Evolutionary conservation across 2,888 invertebrate genomes (phyloP).

Genomic region (Calameuta idolon): DNA sequence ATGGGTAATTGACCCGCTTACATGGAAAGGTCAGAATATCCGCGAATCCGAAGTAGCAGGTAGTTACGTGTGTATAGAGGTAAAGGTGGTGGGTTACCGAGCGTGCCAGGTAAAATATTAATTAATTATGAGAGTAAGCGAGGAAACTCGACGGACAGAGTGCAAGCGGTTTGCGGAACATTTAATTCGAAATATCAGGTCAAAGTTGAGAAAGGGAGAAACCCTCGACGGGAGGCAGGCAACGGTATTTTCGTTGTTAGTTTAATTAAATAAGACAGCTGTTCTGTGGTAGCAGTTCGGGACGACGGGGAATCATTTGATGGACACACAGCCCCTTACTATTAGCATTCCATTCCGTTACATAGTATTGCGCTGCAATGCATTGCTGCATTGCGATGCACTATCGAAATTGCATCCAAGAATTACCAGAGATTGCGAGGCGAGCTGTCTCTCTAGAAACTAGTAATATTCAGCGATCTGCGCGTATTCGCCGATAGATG

Average conservation of each 20-base stretch:
- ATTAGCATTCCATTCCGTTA: not conserved
- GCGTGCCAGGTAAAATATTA: constrained; percentile 35
- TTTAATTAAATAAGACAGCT: constrained; percentile 49
- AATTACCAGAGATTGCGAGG: not conserved
- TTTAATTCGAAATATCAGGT: constrained; percentile 33
- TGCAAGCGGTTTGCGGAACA: constrained; percentile 24
- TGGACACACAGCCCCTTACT: not conserved
- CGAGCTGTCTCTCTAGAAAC: not conserved
- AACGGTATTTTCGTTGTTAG: constrained; percentile 28
- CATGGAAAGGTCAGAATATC: not conserved
- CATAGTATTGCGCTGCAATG: not conserved
- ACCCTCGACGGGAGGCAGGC: not conserved
- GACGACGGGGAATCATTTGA: not conserved
- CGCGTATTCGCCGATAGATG: not conserved
- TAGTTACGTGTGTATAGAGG: not conserved
- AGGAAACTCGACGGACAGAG: constrained; percentile 10
- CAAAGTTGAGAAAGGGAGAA: constrained; percentile 27
- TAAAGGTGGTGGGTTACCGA: not conserved
- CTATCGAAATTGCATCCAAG: not conserved
- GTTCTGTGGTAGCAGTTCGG: constrained; percentile 22
- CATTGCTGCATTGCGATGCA: not conserved
- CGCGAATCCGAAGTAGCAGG: not conserved
- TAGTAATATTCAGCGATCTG: not conserved
- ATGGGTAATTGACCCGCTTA: constrained; percentile 3
- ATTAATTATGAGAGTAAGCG: constrained; percentile 41